phyloP scores from a whole-genome alignment of 2,888 invertebrate species.

The Brachyptera putata region DNA sequence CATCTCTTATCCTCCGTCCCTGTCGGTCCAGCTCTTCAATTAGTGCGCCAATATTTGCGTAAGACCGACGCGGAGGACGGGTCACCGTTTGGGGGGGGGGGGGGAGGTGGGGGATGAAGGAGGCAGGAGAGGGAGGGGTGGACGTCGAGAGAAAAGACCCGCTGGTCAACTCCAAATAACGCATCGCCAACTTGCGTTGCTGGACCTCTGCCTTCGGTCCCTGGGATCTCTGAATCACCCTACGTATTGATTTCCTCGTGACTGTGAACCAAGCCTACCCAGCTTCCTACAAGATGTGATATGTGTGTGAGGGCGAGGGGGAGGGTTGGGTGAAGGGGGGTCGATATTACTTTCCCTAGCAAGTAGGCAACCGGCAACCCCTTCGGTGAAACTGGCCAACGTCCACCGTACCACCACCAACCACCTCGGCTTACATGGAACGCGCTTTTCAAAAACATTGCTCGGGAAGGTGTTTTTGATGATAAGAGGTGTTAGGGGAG shows the following conservation, averaged over 20 bases:
- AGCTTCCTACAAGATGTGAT: slow-evolving; percentile 5
- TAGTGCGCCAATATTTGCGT: slow-evolving; percentile 20
- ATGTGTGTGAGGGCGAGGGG: too few species aligned
- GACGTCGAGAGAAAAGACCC: too few species aligned
- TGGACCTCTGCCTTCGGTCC: neutral
- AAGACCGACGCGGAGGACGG: neutral
- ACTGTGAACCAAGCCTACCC: too few species aligned
- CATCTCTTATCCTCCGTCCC: neutral
- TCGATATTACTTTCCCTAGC: slow-evolving; percentile 22
- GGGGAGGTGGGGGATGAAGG: neutral
- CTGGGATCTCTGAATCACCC: too few species aligned
- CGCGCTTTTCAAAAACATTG: neutral
- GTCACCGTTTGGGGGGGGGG: too few species aligned
- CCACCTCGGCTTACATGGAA: neutral
- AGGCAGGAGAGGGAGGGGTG: too few species aligned
- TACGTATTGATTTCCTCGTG: neutral
- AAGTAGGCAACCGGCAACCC: slow-evolving; percentile 13
- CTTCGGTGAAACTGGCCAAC: neutral
- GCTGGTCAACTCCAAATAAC: neutral
- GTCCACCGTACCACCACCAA: neutral
- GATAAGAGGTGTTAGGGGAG: too few species aligned
- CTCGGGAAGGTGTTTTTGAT: too few species aligned
- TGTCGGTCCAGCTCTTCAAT: neutral
- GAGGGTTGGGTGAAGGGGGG: too few species aligned
- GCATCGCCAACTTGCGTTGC: neutral